Evolutionary conservation across 2,797 vertebrate species (phyloP).

Genomic region (Scolopax bukidnonensis): DNA sequence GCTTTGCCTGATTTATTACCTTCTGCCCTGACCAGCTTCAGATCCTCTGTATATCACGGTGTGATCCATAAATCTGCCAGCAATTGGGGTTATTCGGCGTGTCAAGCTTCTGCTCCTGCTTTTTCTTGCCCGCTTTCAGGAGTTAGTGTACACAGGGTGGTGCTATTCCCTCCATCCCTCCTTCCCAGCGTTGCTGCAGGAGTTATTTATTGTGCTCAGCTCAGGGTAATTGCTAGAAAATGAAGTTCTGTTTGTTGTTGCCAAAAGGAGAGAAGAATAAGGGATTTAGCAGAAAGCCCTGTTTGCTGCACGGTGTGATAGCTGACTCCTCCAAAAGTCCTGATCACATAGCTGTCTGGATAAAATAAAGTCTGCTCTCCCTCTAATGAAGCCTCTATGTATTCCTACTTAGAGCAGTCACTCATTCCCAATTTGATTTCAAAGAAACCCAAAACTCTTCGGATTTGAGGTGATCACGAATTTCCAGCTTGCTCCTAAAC

Average conservation of each 20-base stretch:
- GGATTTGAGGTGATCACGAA: not conserved
- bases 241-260: not conserved
- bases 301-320: not conserved
- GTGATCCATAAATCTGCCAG: not conserved
- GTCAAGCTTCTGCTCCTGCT: not conserved
- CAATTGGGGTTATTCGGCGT: not conserved
- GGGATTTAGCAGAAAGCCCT: not conserved
- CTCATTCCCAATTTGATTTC: not conserved
- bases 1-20: not conserved
- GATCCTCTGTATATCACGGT: not conserved
- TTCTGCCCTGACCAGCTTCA: not conserved
- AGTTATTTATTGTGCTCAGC: not conserved
- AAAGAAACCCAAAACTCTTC: not conserved
- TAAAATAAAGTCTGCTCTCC: not conserved
- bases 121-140: not conserved
- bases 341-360: not conserved
- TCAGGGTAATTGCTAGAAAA: conserved; percentile 15
- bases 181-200: not conserved
- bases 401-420: not conserved
- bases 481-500: not conserved
- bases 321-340: not conserved
- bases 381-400: not conserved
- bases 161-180: not conserved
- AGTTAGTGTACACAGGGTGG: not conserved
- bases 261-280: not conserved